These are phyloP conservation scores for Tinea trinotella DNA, from an alignment of 2,888 invertebrate species.

Conservation along the genomic window DNA sequence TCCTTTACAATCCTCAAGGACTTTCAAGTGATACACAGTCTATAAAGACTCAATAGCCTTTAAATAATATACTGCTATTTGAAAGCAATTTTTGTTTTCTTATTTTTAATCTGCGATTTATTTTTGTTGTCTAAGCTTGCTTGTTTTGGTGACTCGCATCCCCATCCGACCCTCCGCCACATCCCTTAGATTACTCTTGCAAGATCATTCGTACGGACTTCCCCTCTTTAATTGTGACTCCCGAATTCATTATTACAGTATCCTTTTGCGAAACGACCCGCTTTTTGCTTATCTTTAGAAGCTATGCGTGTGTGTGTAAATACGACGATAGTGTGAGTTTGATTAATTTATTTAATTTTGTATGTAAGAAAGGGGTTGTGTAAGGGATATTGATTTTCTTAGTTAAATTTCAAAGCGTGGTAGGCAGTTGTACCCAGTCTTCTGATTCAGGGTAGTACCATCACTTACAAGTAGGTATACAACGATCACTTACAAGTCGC, in stretches of 20 bases:
- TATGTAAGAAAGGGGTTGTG: conserved; percentile 14
- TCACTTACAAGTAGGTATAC: too few relatives aligned
- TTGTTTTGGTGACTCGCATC: conserved; percentile 12
- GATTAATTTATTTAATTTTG: conserved; percentile 42
- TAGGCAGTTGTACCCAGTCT: too few relatives aligned
- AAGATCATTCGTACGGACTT: conserved; percentile 66
- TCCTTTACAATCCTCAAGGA: conserved; percentile 30
- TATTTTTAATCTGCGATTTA: not conserved
- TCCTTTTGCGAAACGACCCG: conserved; percentile 53
- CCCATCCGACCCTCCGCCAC: conserved; percentile 30
- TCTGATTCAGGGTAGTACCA: too few relatives aligned
- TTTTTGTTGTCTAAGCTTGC: not conserved
- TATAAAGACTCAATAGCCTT: not conserved
- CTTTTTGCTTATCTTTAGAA: conserved; percentile 56
- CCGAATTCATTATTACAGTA: conserved; percentile 65
- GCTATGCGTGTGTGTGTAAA: conserved; percentile 25
- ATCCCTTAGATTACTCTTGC: conserved; percentile 51
- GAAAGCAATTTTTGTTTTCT: too few relatives aligned
- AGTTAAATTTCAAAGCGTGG: too few relatives aligned
- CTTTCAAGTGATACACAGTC: not conserved
- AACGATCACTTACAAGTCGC: too few relatives aligned
- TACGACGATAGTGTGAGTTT: conserved; percentile 33
- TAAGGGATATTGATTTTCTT: conserved; percentile 10
- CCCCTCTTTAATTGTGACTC: conserved; percentile 67
- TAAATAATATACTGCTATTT: not conserved